These are phyloP conservation scores for Amitus sp. DNA, from an alignment of 2,888 invertebrate species.

Conservation along the genomic window DNA sequence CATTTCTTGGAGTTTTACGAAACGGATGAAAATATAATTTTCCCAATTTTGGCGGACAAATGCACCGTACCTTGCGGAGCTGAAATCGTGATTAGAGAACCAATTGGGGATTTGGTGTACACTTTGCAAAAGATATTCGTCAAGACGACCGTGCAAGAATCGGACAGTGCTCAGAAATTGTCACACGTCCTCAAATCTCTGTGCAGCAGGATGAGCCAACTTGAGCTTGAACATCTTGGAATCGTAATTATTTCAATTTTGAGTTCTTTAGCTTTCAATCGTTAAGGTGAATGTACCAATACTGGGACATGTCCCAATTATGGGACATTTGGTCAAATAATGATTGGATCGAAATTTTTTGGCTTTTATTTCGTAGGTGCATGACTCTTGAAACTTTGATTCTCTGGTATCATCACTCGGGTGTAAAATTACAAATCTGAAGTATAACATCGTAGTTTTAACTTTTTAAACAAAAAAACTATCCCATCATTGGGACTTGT, in stretches of 20 bases:
- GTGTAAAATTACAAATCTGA: too few species aligned
- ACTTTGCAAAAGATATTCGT: slow-evolving; percentile 65
- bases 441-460: too few species aligned
- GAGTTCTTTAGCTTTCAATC: too few species aligned
- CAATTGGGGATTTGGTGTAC: slow-evolving; percentile 70
- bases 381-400: too few species aligned
- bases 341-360: too few species aligned
- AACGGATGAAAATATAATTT: slow-evolving; percentile 65
- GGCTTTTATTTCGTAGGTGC: too few species aligned
- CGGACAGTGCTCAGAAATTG: slow-evolving; percentile 43
- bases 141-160: slow-evolving; percentile 44
- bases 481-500: too few species aligned
- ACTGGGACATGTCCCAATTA: too few species aligned
- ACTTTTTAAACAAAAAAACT: too few species aligned
- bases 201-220: slow-evolving; percentile 67
- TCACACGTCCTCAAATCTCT: slow-evolving; percentile 66
- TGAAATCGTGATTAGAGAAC: slow-evolving; percentile 68
- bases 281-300: too few species aligned
- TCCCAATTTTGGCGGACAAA: slow-evolving; percentile 64
- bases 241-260: slow-evolving; percentile 62
- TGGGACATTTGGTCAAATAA: too few species aligned
- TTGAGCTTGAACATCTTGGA: slow-evolving; percentile 69
- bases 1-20: slow-evolving; percentile 72
- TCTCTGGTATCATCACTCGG: too few species aligned
- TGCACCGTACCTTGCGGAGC: slow-evolving; percentile 68